Conservation (phyloP, 1,140 invertebrate species). For the Condylostylus longicornis region DNA sequence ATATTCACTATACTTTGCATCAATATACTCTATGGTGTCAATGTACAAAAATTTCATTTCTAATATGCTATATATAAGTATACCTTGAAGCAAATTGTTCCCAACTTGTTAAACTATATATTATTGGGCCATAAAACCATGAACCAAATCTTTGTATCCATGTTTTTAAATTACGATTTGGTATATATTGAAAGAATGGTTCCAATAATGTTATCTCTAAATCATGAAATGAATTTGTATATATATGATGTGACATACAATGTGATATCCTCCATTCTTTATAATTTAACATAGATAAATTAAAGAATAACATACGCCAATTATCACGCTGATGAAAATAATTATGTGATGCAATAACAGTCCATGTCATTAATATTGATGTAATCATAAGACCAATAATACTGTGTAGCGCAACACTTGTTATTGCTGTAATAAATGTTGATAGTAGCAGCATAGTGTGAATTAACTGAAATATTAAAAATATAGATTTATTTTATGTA, state of each 20-base stretch:
- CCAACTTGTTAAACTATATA: slow-evolving; percentile 33
- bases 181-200: slow-evolving; percentile 50
- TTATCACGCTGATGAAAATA: slow-evolving; percentile 65
- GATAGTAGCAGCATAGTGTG: slow-evolving; percentile 30
- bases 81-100: slow-evolving; percentile 35
- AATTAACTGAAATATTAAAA: slow-evolving; percentile 13
- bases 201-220: slow-evolving; percentile 55
- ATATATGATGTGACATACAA: slow-evolving; percentile 63
- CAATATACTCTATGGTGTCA: too few species aligned
- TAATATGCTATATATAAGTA: not conserved
- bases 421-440: slow-evolving; percentile 36
- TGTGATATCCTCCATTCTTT: slow-evolving; percentile 63
- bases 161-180: slow-evolving; percentile 33
- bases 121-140: slow-evolving; percentile 34
- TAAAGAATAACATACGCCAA: slow-evolving; percentile 68
- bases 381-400: slow-evolving; percentile 29
- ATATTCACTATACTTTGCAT: too few species aligned
- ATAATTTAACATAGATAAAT: slow-evolving; percentile 45
- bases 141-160: slow-evolving; percentile 28
- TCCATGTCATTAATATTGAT: slow-evolving; percentile 40
- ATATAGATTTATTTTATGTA: too few species aligned
- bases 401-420: slow-evolving; percentile 35
- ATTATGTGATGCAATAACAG: slow-evolving; percentile 52
- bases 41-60: too few species aligned
- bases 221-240: slow-evolving; percentile 63